Evolutionary conservation across 2,797 vertebrate genomes (phyloP).

Genomic region (Rhodeus uyekii): DNA sequence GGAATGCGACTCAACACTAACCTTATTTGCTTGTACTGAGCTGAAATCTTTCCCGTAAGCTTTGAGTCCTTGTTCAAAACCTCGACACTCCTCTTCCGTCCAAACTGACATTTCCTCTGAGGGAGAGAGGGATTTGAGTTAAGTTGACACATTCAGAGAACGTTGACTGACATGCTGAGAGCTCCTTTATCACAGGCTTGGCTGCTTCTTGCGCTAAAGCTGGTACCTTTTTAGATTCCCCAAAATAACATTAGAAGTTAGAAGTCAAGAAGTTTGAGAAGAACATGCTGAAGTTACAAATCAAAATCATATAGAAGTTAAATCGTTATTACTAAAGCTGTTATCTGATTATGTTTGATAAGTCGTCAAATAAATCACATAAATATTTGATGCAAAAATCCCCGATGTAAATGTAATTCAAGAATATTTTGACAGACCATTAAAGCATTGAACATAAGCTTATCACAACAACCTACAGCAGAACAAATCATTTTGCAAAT

Average conservation of each 20-base stretch:
- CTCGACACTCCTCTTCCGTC: conserved; percentile 96
- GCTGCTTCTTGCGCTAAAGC: background rate
- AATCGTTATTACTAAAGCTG: background rate
- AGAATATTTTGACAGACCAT: background rate
- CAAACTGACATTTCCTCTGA: conserved; percentile 94
- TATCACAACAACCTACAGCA: background rate
- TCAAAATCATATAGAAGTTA: background rate
- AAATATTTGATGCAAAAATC: background rate
- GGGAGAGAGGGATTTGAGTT: background rate
- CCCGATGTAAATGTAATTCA: background rate
- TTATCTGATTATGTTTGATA: background rate
- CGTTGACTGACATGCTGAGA: conserved; percentile 4
- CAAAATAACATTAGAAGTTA: background rate
- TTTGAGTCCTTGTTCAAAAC: conserved; percentile 95
- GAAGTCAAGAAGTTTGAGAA: background rate
- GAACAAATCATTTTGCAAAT: background rate
- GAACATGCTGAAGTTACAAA: background rate
- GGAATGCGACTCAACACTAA: conserved; percentile 60
- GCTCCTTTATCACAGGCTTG: background rate
- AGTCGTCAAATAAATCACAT: background rate
- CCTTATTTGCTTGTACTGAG: conserved; percentile 96
- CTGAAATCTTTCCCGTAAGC: conserved; percentile 96
- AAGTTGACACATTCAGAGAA: background rate
- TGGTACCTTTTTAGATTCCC: background rate
- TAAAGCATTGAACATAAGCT: background rate